These are phyloP conservation scores for Andrena flavipes DNA, from an alignment of 2,888 invertebrate species.

Conservation along the genomic window DNA sequence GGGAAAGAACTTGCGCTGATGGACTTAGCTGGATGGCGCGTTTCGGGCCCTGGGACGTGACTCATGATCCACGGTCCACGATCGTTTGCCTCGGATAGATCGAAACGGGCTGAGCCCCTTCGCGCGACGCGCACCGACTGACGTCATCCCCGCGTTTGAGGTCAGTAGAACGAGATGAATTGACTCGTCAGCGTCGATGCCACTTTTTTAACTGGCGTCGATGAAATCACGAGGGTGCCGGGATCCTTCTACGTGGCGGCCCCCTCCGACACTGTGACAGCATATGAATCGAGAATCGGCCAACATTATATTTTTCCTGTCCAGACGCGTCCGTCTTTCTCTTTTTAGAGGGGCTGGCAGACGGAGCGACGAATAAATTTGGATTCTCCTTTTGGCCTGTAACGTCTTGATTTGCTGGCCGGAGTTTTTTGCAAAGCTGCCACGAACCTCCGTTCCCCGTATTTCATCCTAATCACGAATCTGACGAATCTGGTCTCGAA, in stretches of 20 bases:
- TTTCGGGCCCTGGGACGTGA: constrained; percentile 50
- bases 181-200: constrained; percentile 77
- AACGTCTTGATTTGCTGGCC: constrained; percentile 35
- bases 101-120: constrained; percentile 40
- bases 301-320: constrained; percentile 29
- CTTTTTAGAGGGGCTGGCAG: constrained; percentile 12
- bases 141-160: constrained; percentile 76
- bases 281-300: constrained; percentile 45
- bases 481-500: background rate
- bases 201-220: constrained; percentile 72
- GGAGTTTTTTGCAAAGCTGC: background rate
- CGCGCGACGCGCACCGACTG: constrained; percentile 61
- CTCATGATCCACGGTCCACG: constrained; percentile 58
- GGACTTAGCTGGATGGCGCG: background rate
- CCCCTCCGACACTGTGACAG: constrained; percentile 35
- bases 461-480: constrained; percentile 14
- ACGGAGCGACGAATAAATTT: constrained; percentile 47
- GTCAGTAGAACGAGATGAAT: constrained; percentile 79
- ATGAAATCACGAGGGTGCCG: constrained; percentile 71
- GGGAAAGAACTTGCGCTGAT: constrained; percentile 22
- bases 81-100: constrained; percentile 58
- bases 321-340: background rate
- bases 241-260: constrained; percentile 63
- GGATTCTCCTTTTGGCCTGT: constrained; percentile 5
- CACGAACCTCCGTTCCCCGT: background rate